Evolutionary conservation across 2,888 invertebrate species (phyloP).

Genomic region (Heteromurus nitidus): DNA sequence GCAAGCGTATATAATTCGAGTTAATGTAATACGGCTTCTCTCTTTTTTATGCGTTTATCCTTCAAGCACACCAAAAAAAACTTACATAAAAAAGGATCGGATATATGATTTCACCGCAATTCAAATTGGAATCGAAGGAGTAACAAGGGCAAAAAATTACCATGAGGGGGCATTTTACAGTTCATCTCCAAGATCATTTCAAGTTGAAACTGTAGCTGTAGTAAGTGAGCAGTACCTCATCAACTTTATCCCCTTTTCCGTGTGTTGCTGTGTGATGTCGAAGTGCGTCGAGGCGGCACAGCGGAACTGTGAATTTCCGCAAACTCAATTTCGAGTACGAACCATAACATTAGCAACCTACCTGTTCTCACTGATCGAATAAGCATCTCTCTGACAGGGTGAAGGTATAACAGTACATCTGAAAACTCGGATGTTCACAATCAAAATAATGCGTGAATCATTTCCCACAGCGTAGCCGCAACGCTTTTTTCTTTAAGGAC

Average conservation of each 20-base stretch:
- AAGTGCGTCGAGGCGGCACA: constrained; percentile 4
- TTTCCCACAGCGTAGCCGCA: constrained; percentile 30
- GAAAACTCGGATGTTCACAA: constrained; percentile 51
- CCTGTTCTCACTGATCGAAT: background rate
- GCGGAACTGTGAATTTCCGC: constrained; percentile 66
- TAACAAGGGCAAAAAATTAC: constrained; percentile 32
- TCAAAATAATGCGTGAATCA: constrained; percentile 56
- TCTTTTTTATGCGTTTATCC: no score
- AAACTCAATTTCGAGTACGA: constrained; percentile 42
- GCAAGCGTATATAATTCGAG: background rate
- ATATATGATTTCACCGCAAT: constrained; percentile 1
- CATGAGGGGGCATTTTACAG: constrained; percentile 55
- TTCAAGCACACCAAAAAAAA: no score
- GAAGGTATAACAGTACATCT: constrained; percentile 53
- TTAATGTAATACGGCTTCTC: constrained; percentile 12
- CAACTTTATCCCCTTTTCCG: background rate
- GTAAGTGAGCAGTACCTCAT: constrained; percentile 37
- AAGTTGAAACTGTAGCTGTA: constrained; percentile 64
- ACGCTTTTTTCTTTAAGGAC: no score
- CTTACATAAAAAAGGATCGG: no score
- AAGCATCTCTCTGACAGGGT: background rate
- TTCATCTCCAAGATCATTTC: constrained; percentile 63
- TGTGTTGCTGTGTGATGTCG: no score
- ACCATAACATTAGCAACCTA: background rate
- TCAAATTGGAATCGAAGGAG: background rate